Conservation (phyloP, 1,140 invertebrate species). For the Anoplolepis gracilipes region DNA sequence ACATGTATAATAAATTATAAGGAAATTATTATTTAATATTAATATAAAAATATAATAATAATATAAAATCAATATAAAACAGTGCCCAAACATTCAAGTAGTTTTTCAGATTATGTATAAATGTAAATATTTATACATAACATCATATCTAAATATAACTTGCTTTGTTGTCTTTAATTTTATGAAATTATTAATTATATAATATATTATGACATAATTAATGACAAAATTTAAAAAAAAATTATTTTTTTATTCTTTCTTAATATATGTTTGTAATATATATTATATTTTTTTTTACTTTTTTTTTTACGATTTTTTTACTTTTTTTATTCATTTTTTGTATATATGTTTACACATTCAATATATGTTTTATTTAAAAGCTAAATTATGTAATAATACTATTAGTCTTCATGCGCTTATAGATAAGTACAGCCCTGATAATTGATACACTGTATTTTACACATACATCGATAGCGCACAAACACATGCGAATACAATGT, state of each 20-base stretch:
- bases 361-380: not conserved
- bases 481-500: not conserved
- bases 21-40: not conserved
- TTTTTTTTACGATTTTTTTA: too few relatives aligned
- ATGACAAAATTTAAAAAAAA: not conserved
- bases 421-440: constrained; percentile 12
- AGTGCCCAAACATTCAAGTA: not conserved
- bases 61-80: not conserved
- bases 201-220: not conserved
- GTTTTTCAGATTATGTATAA: not conserved
- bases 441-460: not conserved
- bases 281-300: not conserved
- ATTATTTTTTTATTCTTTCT: not conserved
- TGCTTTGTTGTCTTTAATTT: not conserved
- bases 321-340: too few relatives aligned
- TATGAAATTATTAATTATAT: not conserved
- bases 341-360: not conserved
- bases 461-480: not conserved
- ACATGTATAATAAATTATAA: not conserved
- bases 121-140: not conserved
- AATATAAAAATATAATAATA: too few relatives aligned
- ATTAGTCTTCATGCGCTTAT: not conserved
- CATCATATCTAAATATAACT: not conserved
- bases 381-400: not conserved
- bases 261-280: not conserved